A percentile compares a stretch with the other conserved stretches of the same genome.
phyloP scores from a whole-genome alignment of 2,888 invertebrate species.

The Campoplex capitator region DNA sequence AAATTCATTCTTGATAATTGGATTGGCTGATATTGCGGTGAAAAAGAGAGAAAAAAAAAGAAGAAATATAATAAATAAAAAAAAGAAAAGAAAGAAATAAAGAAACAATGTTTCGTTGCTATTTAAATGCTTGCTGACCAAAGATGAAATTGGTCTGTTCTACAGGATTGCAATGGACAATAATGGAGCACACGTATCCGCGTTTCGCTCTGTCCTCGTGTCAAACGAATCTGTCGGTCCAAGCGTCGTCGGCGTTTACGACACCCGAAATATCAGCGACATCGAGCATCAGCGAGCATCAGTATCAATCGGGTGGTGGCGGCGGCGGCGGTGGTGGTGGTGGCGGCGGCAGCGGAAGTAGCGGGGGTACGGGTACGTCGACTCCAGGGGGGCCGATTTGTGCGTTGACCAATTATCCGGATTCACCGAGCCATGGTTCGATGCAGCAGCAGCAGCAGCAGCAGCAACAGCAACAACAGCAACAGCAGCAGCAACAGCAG shows the following conservation, averaged over 20 bases:
- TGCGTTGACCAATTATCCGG: conserved; percentile 80
- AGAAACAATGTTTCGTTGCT: conserved; percentile 53
- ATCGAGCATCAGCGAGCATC: conserved; percentile 86
- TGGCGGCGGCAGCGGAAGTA: background rate
- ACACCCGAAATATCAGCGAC: conserved; percentile 85
- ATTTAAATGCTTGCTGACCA: conserved; percentile 71
- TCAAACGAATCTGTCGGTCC: conserved; percentile 86
- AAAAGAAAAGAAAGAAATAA: conserved; percentile 46
- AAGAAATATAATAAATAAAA: conserved; percentile 10
- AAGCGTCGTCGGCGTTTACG: conserved; percentile 83
- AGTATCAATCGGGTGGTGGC: conserved; percentile 84
- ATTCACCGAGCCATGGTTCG: conserved; percentile 82
- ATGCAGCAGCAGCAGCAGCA: conserved; percentile 77
- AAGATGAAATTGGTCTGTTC: conserved; percentile 76
- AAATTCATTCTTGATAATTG: background rate
- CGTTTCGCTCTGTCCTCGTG: conserved; percentile 90
- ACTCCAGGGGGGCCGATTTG: conserved; percentile 79
- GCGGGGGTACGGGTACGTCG: conserved; percentile 85
- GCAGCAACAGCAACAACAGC: conserved; percentile 77
- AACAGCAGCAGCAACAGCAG: conserved; percentile 31
- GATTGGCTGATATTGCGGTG: conserved; percentile 33
- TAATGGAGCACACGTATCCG: conserved; percentile 92
- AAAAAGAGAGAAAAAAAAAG: background rate
- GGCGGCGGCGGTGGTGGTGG: conserved; percentile 64
- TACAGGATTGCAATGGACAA: conserved; percentile 94